Evolutionary conservation across 1,140 invertebrate species (phyloP), one percentile per base, ranked within the genome.

Genomic region (Hyphantria cunea): DNA sequence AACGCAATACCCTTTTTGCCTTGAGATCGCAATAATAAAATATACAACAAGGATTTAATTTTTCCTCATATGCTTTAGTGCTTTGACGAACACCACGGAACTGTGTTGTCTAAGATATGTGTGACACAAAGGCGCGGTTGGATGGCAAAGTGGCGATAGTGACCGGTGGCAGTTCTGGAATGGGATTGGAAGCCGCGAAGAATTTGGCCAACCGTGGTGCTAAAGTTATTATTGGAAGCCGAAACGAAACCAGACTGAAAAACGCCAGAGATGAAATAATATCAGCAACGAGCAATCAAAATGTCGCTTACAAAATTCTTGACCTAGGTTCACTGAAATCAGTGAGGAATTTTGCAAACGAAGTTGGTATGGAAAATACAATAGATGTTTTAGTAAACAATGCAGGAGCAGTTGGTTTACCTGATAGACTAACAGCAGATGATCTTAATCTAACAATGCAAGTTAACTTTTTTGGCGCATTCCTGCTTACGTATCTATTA

Each of bases 111-210:
- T 34, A 6, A 10, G 33, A 25, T 12, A 82, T 82, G 78, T 89
- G 85, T 63, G 70, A 81, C 0, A 78, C 73, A 13, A 61, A 64
- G 7, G 68, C 71, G 6, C 76, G 72, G n/a, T 55, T 90, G 9
- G 73, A 86, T 54, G 94, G 92, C 0, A 97, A 97, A 92, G 93
- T 96, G 12, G 92, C 94, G 0, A 93, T 98, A 33, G 89, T 98
- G 8, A 97, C 96, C 11, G 97, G 97, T 59, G 94, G 95, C 3
- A 97, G 96, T 84, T 94, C 94, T 58, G 97, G 97, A 0, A 96
- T 98, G 73, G 97, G 97, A 8, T 95, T 94, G 90, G 95, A 96
- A 90, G 93, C 95, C 39, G 95, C 94, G 0, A 84, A 91, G 65
- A 93, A 93, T 67, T 84, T 97, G 66, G 95, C 95, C 0, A 90